phyloP scores from a whole-genome alignment of 2,888 invertebrate species.

The Tanaodytes sp. region DNA sequence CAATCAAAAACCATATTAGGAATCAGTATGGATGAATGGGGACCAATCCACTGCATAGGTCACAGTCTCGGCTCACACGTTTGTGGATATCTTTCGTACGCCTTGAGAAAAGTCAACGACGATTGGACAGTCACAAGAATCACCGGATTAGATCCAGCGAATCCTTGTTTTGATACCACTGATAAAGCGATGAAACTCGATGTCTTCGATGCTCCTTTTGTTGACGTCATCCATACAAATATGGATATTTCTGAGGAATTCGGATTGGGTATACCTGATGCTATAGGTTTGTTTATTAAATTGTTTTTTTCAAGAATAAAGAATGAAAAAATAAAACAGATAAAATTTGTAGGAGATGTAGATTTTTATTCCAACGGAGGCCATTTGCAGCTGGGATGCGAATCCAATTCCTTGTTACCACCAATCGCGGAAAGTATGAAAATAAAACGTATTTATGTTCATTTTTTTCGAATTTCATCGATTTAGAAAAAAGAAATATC shows the following conservation, averaged over 20 bases:
- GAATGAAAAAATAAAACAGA: too few relatives aligned
- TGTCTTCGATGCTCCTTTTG: slow-evolving; percentile 76
- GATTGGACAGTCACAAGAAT: slow-evolving; percentile 66
- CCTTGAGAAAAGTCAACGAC: slow-evolving; percentile 71
- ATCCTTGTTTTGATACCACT: slow-evolving; percentile 76
- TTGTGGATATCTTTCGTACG: slow-evolving; percentile 75
- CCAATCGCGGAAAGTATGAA: too few relatives aligned
- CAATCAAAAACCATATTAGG: too few relatives aligned
- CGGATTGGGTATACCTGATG: slow-evolving; percentile 78
- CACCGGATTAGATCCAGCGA: slow-evolving; percentile 79
- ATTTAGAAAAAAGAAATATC: too few relatives aligned
- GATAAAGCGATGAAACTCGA: slow-evolving; percentile 75
- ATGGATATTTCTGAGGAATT: slow-evolving; percentile 74
- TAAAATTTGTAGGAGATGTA: slow-evolving; percentile 77
- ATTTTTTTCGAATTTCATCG: too few relatives aligned
- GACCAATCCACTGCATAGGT: slow-evolving; percentile 75
- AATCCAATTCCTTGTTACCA: too few relatives aligned
- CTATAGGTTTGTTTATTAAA: slow-evolving; percentile 74
- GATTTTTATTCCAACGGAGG: slow-evolving; percentile 84
- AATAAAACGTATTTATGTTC: too few relatives aligned
- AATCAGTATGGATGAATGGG: slow-evolving; percentile 52
- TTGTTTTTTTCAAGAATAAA: too few relatives aligned
- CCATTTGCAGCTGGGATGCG: slow-evolving; percentile 79
- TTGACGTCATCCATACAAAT: slow-evolving; percentile 80
- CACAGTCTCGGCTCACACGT: slow-evolving; percentile 80